Base-by-base conservation (phyloP, 2,888 invertebrate genomes). In the Elegia similella region DNA sequence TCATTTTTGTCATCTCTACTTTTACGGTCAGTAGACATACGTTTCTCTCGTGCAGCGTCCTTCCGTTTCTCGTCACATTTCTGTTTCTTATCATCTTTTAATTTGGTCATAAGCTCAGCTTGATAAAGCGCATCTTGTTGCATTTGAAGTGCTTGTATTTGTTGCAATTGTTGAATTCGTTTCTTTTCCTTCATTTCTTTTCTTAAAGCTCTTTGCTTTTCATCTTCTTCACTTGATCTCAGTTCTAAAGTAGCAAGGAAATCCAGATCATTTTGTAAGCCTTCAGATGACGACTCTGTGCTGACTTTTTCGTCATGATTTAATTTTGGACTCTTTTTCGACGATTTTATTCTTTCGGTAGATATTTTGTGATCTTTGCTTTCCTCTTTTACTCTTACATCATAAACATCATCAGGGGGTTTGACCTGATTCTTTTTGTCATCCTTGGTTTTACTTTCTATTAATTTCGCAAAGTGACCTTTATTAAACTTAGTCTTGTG, bases 381-480 rank as follows among this genome's bases (percentile, higher is more conserved):
- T 12, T 84, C 81, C 16, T 82, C 82, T 73, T 82, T 89, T 57
- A 69, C 81, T 73, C 82, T 89, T 56, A 70, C 73, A 58, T 89
- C 92, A 65, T 83, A 86, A 59, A 75, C 74, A 29, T 92, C 88
- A 66, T 92, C 88, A 8, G 82, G 84, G 55, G 92, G 82, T 73
- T 91, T 89, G 12, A 92, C 89, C 72, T 84, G 88, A 72, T 89
- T 92, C 70, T 93, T 92, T 78, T 93, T 93, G 57, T 93, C 93
- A 64, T 93, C 93, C 76, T 92, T 92, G 58, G 92, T 91, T 84
- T 93, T 93, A 64, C 93, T 93, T 76, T 94, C 94, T 62, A 93
- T 84, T 55, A 92, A 82, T 77, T 93, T 93, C 12, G 92, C 89
- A 75, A 92, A 90, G 69, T 91, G 92, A 50, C 93, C 93, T 73